Base-by-base conservation (phyloP, 1,140 invertebrate genomes). In the Aphis craccivora region DNA sequence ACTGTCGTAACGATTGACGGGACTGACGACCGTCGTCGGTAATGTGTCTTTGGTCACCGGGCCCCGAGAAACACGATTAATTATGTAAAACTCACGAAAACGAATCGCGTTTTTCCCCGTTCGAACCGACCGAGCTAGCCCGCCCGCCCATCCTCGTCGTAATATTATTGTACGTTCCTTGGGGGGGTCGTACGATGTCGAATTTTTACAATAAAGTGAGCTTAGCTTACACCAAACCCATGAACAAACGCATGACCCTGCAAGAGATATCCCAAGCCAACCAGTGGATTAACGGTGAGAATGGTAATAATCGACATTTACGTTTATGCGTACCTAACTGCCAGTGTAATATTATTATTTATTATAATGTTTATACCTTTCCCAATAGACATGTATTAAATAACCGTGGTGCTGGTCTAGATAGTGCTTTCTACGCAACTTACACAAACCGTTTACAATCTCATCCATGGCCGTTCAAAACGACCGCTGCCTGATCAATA, bases 201-300 rank as follows among this genome's bases (percentile, higher is more conserved):
- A 93, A 93, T 86, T 93, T 93, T 48, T 93, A 93, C 35, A 93
- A 51, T n/a, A 93, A 93, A 93, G 51, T 93, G 9, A 93, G 81
- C 35, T 40, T 40, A 30, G 45, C 37, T 25, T 93, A 84, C 81
- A 43, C 67, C 35, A 93, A 93, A 86, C 91, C 91, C 45, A 30
- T 93, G 48, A 86, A 25, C 76, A 93, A 93, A 43, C 91, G 91
- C 20, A 86, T 84, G 45, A 86, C 91, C 6, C 25, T 55, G 8
- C 91, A 93, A 37, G 91, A 93, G 40, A 86, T 93, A 53, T 51
- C 97, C 93, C 97, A 98, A 96, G 97, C 97, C 23, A 97, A 97
- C 95, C 96, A 97, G 94, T 98, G 97, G 97, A 97, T 97, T 95
- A 98, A 98, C 95, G 97, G 97, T 98, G 96, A 97, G 97, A 94